Evolutionary conservation across 1,140 invertebrate species (phyloP).

Genomic region (Hycleus phaleratus): DNA sequence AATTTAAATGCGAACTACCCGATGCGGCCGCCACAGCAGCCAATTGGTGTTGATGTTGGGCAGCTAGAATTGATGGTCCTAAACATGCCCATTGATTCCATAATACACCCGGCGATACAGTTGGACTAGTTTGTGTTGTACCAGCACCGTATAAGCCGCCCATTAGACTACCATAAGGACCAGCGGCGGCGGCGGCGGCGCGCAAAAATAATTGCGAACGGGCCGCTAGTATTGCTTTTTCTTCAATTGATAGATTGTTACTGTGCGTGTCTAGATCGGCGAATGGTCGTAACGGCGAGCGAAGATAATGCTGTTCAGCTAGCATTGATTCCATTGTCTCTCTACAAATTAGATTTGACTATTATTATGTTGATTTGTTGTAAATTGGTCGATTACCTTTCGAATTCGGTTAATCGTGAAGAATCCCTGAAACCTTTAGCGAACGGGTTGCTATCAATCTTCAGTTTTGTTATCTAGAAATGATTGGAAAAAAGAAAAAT

Average conservation of each 20-base stretch:
- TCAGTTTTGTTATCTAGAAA: conserved; percentile 77
- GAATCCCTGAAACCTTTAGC: conserved; percentile 79
- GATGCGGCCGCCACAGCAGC: conserved; percentile 37
- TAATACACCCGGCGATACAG: conserved; percentile 40
- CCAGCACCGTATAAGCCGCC: conserved; percentile 46
- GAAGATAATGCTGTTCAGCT: conserved; percentile 65
- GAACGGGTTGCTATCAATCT: conserved; percentile 81
- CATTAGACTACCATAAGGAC: conserved; percentile 47
- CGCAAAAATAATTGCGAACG: conserved; percentile 58
- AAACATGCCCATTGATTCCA: conserved; percentile 57
- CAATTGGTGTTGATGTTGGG: conserved; percentile 39
- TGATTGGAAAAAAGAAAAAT: background rate
- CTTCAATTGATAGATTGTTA: conserved; percentile 63
- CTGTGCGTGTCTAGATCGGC: conserved; percentile 58
- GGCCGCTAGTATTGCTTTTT: conserved; percentile 64
- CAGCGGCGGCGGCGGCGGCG: conserved; percentile 53
- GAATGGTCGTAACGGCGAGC: conserved; percentile 65
- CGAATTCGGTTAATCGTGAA: conserved; percentile 72
- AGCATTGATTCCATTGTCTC: conserved; percentile 78
- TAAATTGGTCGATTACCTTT: conserved; percentile 52
- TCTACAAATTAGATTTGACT: conserved; percentile 44
- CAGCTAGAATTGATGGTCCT: conserved; percentile 45
- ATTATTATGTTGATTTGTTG: background rate
- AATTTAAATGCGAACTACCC: conserved; percentile 44
- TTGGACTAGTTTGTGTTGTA: conserved; percentile 32